These are phyloP conservation scores for Tachypleus tridentatus DNA, from an alignment of 1,140 invertebrate genomes.

Conservation along the genomic window DNA sequence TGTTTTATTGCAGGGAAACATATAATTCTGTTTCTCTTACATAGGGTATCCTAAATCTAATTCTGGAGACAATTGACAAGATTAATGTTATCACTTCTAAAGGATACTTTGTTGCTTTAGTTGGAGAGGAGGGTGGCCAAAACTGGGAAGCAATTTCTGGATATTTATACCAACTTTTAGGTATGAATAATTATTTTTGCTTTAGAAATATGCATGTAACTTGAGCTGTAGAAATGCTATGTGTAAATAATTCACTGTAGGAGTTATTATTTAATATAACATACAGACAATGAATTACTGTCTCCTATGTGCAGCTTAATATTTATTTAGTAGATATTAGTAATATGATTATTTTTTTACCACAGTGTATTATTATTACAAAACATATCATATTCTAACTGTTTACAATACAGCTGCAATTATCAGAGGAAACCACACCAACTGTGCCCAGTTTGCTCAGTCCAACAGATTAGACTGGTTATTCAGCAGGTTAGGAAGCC, in stretches of 20 bases:
- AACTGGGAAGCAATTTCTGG: conserved; percentile 95
- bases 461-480: conserved; percentile 97
- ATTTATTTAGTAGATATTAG: too few relatives aligned
- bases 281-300: too few relatives aligned
- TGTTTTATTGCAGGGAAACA: too few relatives aligned
- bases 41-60: conserved; percentile 74
- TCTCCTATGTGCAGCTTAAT: too few relatives aligned
- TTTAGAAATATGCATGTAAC: too few relatives aligned
- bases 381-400: too few relatives aligned
- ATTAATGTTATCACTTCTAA: conserved; percentile 90
- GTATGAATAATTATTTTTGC: conserved; percentile 33
- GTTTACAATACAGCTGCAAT: conserved; percentile 66
- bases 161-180: conserved; percentile 90
- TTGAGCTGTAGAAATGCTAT: too few relatives aligned
- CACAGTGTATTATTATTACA: too few relatives aligned
- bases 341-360: too few relatives aligned
- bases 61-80: conserved; percentile 97
- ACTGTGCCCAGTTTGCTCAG: conserved; percentile 98
- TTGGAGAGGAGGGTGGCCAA: conserved; percentile 60
- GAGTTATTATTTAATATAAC: too few relatives aligned
- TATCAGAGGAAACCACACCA: conserved; percentile 97
- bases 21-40: too few relatives aligned
- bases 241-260: too few relatives aligned
- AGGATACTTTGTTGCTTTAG: conserved; percentile 70
- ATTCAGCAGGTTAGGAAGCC: conserved; percentile 90